phyloP scores from a whole-genome alignment of 1,140 invertebrate genomes.

The Hycleus cichorii region DNA sequence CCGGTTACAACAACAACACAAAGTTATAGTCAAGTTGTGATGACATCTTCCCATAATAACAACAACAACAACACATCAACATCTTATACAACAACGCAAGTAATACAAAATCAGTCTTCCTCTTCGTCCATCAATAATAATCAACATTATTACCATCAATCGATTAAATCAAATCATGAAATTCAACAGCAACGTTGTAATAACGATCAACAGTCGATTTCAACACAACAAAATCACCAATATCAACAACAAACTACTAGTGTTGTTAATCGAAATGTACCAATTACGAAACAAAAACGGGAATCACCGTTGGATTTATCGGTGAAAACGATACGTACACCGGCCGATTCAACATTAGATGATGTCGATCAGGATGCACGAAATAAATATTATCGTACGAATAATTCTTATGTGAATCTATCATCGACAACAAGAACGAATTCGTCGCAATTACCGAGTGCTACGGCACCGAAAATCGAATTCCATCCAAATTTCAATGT shows the following conservation, averaged over 20 bases:
- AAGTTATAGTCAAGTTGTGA: conserved; percentile 24
- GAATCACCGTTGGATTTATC: conserved; percentile 77
- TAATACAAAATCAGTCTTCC: conserved; percentile 8
- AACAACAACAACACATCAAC: conserved; percentile 7
- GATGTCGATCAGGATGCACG: conserved; percentile 44
- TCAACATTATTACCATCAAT: conserved; percentile 32
- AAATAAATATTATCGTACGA: conserved; percentile 37
- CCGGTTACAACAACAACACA: conserved; percentile 16
- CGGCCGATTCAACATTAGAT: conserved; percentile 75
- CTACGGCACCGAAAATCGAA: conserved; percentile 58
- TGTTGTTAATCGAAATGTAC: conserved; percentile 1
- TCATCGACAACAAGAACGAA: conserved; percentile 30
- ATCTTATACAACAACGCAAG: not conserved
- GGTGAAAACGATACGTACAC: conserved; percentile 76
- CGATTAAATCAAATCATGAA: not conserved
- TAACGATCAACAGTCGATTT: conserved; percentile 20
- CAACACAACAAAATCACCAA: conserved; percentile 14
- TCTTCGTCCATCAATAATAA: conserved; percentile 9
- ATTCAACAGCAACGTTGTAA: not conserved
- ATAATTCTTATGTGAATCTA: conserved; percentile 22
- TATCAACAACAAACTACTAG: not conserved
- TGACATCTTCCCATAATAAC: conserved; percentile 19
- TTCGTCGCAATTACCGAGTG: conserved; percentile 28
- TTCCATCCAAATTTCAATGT: conserved; percentile 60
- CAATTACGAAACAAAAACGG: conserved; percentile 44